Conservation (phyloP, 2,797 vertebrate species). For the Lagodon rhomboides region DNA sequence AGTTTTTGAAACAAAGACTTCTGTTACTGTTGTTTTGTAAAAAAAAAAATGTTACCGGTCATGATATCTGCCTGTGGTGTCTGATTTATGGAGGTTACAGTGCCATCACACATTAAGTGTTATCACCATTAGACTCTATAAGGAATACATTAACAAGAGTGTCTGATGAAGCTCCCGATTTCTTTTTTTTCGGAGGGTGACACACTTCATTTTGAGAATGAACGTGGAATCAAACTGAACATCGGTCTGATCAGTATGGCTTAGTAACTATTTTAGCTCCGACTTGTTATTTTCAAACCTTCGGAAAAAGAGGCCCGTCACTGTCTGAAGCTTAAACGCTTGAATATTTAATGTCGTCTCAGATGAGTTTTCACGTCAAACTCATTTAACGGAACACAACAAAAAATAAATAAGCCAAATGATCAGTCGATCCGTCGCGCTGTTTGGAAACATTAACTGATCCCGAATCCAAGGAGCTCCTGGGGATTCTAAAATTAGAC, state of each 20-base stretch:
- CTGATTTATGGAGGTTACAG: background rate
- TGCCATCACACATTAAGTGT: background rate
- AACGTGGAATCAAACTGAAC: too few species aligned
- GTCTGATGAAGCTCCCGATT: background rate
- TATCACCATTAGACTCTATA: background rate
- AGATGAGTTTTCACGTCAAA: slow-evolving; percentile 17
- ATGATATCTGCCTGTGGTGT: background rate
- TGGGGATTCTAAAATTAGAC: background rate
- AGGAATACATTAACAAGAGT: background rate
- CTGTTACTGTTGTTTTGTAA: background rate
- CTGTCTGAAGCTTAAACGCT: slow-evolving; percentile 3
- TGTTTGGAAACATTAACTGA: slow-evolving; percentile 8
- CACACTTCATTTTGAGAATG: background rate
- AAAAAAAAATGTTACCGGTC: too few species aligned
- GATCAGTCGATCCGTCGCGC: slow-evolving; percentile 17
- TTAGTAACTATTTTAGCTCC: background rate
- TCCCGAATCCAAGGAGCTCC: slow-evolving; percentile 30
- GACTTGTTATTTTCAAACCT: background rate
- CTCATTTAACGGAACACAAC: slow-evolving; percentile 31
- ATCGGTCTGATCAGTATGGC: background rate
- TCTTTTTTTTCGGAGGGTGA: background rate
- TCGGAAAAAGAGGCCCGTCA: background rate
- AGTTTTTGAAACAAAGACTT: background rate
- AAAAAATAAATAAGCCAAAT: background rate
- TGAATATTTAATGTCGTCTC: background rate